Evolutionary conservation across 1,140 invertebrate species (phyloP).

Genomic region (Lineus longissimus): DNA sequence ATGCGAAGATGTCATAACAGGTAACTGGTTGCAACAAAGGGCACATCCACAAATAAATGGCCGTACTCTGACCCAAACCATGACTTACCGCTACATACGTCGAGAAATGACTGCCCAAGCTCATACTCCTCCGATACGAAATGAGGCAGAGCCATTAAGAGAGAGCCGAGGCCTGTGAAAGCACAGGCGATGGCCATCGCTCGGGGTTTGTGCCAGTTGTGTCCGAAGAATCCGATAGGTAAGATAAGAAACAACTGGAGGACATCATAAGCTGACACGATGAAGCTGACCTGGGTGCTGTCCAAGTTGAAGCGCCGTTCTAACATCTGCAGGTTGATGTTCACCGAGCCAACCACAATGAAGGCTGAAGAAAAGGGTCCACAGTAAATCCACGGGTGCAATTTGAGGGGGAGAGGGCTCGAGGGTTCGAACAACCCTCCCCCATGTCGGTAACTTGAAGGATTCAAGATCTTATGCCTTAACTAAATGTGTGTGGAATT

Average conservation of each 20-base stretch:
- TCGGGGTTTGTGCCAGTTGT: slow-evolving; percentile 72
- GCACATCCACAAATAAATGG: too few species aligned
- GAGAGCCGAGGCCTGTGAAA: slow-evolving; percentile 70
- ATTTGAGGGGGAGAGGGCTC: too few species aligned
- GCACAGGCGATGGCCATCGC: slow-evolving; percentile 70
- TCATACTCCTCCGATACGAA: slow-evolving; percentile 61
- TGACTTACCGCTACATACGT: not conserved
- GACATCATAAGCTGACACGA: slow-evolving; percentile 78
- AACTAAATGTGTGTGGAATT: too few species aligned
- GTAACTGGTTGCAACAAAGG: too few species aligned
- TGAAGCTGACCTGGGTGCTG: slow-evolving; percentile 71
- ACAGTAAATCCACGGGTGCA: too few species aligned
- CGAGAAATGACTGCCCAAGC: slow-evolving; percentile 19
- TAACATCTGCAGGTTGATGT: slow-evolving; percentile 81
- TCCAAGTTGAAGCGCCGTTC: slow-evolving; percentile 74
- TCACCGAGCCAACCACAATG: slow-evolving; percentile 82
- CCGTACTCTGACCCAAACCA: too few species aligned
- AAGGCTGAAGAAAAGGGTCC: too few species aligned
- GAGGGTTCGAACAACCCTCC: too few species aligned
- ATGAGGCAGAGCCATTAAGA: slow-evolving; percentile 90
- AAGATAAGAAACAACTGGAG: slow-evolving; percentile 74
- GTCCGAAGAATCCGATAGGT: slow-evolving; percentile 77
- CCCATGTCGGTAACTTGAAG: too few species aligned
- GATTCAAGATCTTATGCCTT: too few species aligned
- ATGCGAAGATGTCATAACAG: too few species aligned